Evolutionary conservation across 2,888 invertebrate genomes (phyloP), one percentile per base, ranked within the genome.

Genomic region (Alloscopus bannaensis): DNA sequence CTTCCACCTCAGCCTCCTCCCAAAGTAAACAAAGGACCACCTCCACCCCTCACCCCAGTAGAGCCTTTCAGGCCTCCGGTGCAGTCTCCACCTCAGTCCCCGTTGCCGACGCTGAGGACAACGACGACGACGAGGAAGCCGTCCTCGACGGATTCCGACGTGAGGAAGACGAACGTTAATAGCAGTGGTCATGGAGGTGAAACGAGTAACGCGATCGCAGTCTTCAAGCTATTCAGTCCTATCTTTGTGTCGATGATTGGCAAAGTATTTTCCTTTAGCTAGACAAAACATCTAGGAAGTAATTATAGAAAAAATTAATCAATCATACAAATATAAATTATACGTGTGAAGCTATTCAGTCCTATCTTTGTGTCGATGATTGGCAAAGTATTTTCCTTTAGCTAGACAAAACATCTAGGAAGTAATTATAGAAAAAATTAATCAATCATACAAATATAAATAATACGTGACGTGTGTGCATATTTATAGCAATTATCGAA

Each of bases 211-310:
- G 84, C 85, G 36, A 80, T 86, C 26, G 86, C 86, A 47, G 83
- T 86, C 31, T 84, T 86, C 57, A 86, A 86, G 76, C 73, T 86
- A 8, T 86, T 86, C 60, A 82, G 84, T 22, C 86, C 86, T 11
- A 84, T 86, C 31, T 69, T 86, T 59, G 83, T 84, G 20, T 83
- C 84, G 40, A 83, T 85, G 82, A 76, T 86, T n/a, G 84, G 84
- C 11, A 86, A 85, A 82, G 68, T 85, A n/a, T 83, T 84, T 71
- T 83, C 83, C 0, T 83, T 83, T 57, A 81, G 79, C 50, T 83
- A 81, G 47, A 72, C 28, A 13, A n/a, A n/a, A n/a, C n/a, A 36
- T 36, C 13, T 36, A 6, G 36, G 13, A 36, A 13, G 6, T 8
- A 36, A 36, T 36, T 36, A 36, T 36, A 36, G 36, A 36, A 36